phyloP scores from a whole-genome alignment of 2,113 vertebrate species.

The Catagonus wagneri region DNA sequence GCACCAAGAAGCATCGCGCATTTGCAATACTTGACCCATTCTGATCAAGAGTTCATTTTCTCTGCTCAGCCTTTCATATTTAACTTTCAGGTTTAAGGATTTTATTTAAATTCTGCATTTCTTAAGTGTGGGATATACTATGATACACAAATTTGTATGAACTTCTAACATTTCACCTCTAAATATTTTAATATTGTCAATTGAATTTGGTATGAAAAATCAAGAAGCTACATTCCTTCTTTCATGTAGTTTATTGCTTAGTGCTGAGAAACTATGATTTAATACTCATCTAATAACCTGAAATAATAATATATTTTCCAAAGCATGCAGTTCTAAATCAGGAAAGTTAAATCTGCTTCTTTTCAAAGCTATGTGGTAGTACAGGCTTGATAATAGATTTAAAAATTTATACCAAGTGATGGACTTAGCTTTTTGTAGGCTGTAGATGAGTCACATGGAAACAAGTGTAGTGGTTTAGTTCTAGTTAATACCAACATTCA shows the following conservation, averaged over 20 bases:
- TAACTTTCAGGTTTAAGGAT: neutral
- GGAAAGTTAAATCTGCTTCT: neutral
- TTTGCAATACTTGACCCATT: neutral
- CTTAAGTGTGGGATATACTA: neutral
- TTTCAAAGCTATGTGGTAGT: neutral
- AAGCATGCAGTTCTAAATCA: constrained; percentile 3
- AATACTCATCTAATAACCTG: neutral
- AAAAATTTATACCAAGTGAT: neutral
- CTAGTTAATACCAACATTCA: neutral
- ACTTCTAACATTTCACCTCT: neutral
- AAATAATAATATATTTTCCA: constrained; percentile 46
- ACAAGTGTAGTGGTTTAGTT: neutral
- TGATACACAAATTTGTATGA: neutral
- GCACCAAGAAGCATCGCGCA: neutral
- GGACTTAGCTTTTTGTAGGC: neutral
- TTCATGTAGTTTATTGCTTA: neutral
- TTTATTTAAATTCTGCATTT: neutral
- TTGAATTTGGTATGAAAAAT: neutral
- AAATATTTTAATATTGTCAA: neutral
- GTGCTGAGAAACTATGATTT: neutral
- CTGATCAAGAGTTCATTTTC: neutral
- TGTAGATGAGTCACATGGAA: neutral
- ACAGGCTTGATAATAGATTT: neutral
- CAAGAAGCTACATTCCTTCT: neutral
- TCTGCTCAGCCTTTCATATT: neutral